Percentiles rank a stretch among this genome's conserved stretches.
phyloP scores from a whole-genome alignment of 2,888 invertebrate genomes.

The Crossocerus cetratus region DNA sequence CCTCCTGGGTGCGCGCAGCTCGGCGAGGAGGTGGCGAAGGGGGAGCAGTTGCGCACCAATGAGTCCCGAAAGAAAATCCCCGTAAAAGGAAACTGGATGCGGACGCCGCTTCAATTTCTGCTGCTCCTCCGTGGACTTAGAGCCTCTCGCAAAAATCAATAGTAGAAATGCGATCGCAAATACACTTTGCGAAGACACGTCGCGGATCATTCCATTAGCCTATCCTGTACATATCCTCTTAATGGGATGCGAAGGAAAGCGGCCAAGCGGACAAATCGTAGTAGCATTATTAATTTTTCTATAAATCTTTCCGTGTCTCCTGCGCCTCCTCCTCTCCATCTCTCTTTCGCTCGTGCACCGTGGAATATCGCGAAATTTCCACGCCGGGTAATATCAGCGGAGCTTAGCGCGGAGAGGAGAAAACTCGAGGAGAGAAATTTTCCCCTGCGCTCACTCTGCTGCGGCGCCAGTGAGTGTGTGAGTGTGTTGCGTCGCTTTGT shows the following conservation, averaged over 20 bases:
- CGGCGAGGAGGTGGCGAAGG: not conserved
- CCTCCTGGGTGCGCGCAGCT: not conserved
- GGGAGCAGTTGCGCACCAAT: not conserved
- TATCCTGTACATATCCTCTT: not conserved
- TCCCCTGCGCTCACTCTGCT: slow-evolving; percentile 41
- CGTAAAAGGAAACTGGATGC: not conserved
- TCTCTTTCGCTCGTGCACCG: slow-evolving; percentile 24
- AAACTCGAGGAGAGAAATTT: slow-evolving; percentile 59
- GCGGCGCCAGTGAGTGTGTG: slow-evolving; percentile 20
- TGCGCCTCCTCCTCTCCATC: not conserved
- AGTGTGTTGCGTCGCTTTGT: too few relatives aligned
- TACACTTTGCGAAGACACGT: not conserved
- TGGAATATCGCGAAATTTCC: slow-evolving; percentile 67
- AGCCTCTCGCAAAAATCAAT: slow-evolving; percentile 6
- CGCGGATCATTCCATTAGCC: not conserved
- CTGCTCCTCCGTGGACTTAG: slow-evolving; percentile 3
- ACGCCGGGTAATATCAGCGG: slow-evolving; percentile 53
- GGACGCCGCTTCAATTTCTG: not conserved
- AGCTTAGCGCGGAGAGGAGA: slow-evolving; percentile 44
- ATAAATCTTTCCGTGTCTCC: slow-evolving; percentile 55
- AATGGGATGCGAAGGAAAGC: not conserved
- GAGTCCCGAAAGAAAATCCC: not conserved
- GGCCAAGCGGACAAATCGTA: slow-evolving; percentile 24
- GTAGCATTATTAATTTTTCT: slow-evolving; percentile 58
- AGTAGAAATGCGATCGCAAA: not conserved